These are phyloP conservation scores for Tragulus kanchil DNA, from an alignment of 2,113 vertebrate species.

Conservation along the genomic window DNA sequence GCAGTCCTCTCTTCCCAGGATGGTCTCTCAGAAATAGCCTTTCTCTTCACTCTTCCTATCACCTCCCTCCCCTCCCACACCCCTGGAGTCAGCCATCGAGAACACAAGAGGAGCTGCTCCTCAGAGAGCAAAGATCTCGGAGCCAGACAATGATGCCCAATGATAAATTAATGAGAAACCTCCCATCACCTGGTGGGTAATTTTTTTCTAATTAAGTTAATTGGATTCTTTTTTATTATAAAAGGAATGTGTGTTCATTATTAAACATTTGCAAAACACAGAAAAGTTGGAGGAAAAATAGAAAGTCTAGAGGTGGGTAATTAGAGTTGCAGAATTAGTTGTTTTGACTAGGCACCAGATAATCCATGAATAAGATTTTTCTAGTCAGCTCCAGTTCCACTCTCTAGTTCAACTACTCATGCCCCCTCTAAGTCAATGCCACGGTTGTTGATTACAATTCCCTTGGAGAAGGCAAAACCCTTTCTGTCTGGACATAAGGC, in stretches of 20 bases:
- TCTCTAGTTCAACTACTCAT: slow-evolving; percentile 33
- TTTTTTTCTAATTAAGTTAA: slow-evolving; percentile 85
- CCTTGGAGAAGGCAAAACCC: background rate
- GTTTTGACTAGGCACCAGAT: slow-evolving; percentile 66
- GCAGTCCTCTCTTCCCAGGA: background rate
- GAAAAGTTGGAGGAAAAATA: slow-evolving; percentile 72
- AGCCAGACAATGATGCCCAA: background rate
- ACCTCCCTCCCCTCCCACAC: background rate
- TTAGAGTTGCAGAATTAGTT: slow-evolving; percentile 73
- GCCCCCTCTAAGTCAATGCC: background rate
- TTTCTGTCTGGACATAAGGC: background rate
- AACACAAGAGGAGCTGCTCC: background rate
- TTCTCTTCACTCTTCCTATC: background rate
- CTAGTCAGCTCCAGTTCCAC: background rate
- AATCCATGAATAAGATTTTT: slow-evolving; percentile 66
- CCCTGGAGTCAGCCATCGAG: background rate
- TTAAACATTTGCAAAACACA: slow-evolving; percentile 76
- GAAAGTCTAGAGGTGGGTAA: slow-evolving; percentile 80
- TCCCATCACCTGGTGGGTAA: slow-evolving; percentile 76
- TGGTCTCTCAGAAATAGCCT: background rate
- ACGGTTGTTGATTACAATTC: background rate
- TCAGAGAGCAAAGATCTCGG: background rate
- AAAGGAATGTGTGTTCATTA: slow-evolving; percentile 72
- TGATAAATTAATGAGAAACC: slow-evolving; percentile 77
- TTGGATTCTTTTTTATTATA: slow-evolving; percentile 79